phyloP scores from a whole-genome alignment of 2,888 invertebrate species.

The Cataglyphis cursor region DNA sequence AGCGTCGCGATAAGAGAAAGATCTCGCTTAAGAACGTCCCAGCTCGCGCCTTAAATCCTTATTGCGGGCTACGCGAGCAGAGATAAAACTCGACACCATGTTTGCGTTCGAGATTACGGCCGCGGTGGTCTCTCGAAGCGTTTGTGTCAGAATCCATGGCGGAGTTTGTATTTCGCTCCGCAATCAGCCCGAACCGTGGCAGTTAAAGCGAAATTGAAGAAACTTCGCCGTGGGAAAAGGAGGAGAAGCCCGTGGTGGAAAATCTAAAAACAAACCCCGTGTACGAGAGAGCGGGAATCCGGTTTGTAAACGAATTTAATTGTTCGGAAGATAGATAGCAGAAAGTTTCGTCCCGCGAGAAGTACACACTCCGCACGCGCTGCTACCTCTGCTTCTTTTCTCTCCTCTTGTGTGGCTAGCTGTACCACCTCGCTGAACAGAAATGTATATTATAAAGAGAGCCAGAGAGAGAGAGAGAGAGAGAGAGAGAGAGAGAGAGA shows the following conservation, averaged over 20 bases:
- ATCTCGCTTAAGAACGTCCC: slow-evolving; percentile 49
- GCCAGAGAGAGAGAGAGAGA: not conserved
- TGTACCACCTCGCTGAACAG: not conserved
- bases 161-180: slow-evolving; percentile 57
- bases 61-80: slow-evolving; percentile 52
- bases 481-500: not conserved
- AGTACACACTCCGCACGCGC: slow-evolving; percentile 45
- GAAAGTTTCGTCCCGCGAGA: slow-evolving; percentile 64
- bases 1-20: slow-evolving; percentile 55
- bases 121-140: slow-evolving; percentile 30
- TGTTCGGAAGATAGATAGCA: slow-evolving; percentile 63
- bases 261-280: slow-evolving; percentile 58
- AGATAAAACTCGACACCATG: slow-evolving; percentile 55
- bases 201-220: slow-evolving; percentile 61
- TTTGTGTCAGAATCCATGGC: slow-evolving; percentile 44
- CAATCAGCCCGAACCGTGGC: slow-evolving; percentile 54
- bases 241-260: slow-evolving; percentile 33
- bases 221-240: slow-evolving; percentile 32
- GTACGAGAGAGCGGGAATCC: slow-evolving; percentile 31
- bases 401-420: not conserved
- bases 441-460: not conserved
- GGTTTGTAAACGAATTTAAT: slow-evolving; percentile 66
- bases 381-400: not conserved
- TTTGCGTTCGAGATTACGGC: slow-evolving; percentile 54
- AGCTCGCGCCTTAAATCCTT: slow-evolving; percentile 49